Evolutionary conservation across 1,140 invertebrate species (phyloP).

Genomic region (Dreissena rostriformis): DNA sequence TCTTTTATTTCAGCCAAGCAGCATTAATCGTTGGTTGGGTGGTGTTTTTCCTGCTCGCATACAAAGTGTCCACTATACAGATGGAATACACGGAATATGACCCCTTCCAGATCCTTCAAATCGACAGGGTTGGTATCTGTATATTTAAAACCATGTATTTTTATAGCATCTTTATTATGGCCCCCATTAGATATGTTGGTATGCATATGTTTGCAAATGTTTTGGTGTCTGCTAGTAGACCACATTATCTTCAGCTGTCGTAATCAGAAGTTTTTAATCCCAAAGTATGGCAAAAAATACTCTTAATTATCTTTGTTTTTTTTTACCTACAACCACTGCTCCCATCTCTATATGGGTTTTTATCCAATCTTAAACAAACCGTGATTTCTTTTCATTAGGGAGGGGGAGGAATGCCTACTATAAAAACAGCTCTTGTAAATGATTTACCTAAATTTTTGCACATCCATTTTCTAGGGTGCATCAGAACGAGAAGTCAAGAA

Average conservation of each 20-base stretch:
- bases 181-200: no score
- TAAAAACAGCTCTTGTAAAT: no score
- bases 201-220: neutral
- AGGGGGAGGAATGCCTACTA: no score
- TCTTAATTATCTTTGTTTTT: no score
- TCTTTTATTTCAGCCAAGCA: constrained; percentile 84
- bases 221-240: neutral
- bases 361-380: no score
- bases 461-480: constrained; percentile 85
- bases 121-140: constrained; percentile 88
- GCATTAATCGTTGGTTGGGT: constrained; percentile 93
- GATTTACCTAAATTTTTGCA: no score
- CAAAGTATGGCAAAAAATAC: no score
- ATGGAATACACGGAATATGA: constrained; percentile 99
- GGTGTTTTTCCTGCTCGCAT: constrained; percentile 92
- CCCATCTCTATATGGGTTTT: no score
- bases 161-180: neutral
- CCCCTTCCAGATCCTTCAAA: constrained; percentile 97
- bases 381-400: no score
- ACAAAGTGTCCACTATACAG: constrained; percentile 98
- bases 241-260: no score
- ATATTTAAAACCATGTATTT: neutral
- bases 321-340: no score
- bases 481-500: constrained; percentile 95
- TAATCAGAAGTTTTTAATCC: no score